A percentile compares a stretch with the other conserved stretches of the same genome.
phyloP scores from a whole-genome alignment of 2,113 vertebrate genomes.

The Phyllostomus hastatus region DNA sequence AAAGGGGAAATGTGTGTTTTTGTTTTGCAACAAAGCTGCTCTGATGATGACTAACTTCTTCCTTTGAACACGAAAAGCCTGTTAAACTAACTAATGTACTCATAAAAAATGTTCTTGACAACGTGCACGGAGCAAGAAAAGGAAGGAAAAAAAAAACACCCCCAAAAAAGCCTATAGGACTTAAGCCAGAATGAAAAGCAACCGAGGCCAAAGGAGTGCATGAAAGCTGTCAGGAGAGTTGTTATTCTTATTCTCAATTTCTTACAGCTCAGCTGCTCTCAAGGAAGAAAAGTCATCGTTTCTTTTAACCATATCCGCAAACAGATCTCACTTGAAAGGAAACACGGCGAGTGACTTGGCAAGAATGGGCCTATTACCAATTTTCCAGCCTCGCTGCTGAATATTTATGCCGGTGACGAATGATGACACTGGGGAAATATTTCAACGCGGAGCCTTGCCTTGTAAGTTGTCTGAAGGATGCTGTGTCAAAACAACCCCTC shows the following conservation, averaged over 20 bases:
- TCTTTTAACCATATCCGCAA: constrained; percentile 67
- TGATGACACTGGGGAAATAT: constrained; percentile 77
- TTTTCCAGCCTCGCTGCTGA: constrained; percentile 75
- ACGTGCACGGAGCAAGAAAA: neutral
- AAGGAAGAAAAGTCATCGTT: constrained; percentile 59
- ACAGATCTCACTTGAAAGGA: constrained; percentile 67
- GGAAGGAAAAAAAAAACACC: neutral
- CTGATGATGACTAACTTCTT: constrained; percentile 76
- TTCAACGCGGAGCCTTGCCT: constrained; percentile 80
- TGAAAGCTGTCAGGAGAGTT: constrained; percentile 63
- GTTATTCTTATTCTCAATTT: constrained; percentile 57
- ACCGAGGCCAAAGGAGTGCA: constrained; percentile 39
- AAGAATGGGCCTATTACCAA: constrained; percentile 75
- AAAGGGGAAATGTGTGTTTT: constrained; percentile 79
- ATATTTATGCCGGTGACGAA: constrained; percentile 81
- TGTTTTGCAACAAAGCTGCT: constrained; percentile 80
- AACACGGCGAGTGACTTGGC: constrained; percentile 70
- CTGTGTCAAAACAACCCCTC: constrained; percentile 83
- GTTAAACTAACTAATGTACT: constrained; percentile 69
- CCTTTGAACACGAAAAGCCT: constrained; percentile 75
- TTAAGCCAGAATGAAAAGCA: constrained; percentile 57
- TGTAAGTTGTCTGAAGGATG: constrained; percentile 78
- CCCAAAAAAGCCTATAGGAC: constrained; percentile 45
- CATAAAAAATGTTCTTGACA: constrained; percentile 61
- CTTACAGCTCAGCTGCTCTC: constrained; percentile 74